phyloP scores from a whole-genome alignment of 2,888 invertebrate genomes.

The Tiphia femorata region DNA sequence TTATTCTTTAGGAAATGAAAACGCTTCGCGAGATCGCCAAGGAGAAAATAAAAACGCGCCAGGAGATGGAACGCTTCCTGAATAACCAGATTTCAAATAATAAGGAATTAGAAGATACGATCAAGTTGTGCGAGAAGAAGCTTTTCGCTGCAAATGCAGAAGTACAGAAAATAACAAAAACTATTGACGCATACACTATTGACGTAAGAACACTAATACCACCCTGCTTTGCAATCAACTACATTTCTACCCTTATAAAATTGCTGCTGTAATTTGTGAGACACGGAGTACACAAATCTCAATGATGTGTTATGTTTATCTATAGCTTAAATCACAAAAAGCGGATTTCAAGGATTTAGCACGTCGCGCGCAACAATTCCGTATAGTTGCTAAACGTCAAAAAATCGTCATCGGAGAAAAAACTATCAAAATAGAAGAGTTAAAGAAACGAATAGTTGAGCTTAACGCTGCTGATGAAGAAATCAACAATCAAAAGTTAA shows the following conservation, averaged over 20 bases:
- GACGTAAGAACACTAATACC: conserved; percentile 70
- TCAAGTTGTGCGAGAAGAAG: conserved; percentile 64
- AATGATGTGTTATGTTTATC: not conserved
- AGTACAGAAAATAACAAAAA: conserved; percentile 58
- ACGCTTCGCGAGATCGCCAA: conserved; percentile 69
- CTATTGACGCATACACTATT: conserved; percentile 65
- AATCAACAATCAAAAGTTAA: conserved; percentile 71
- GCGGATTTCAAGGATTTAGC: conserved; percentile 40
- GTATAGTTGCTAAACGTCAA: conserved; percentile 38
- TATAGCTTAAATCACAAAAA: conserved; percentile 39
- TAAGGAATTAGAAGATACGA: conserved; percentile 68
- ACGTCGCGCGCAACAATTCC: conserved; percentile 35
- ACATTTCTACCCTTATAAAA: not conserved
- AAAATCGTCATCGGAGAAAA: conserved; percentile 38
- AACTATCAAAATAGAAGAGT: conserved; percentile 44
- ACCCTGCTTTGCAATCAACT: too few relatives aligned
- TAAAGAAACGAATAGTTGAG: conserved; percentile 65
- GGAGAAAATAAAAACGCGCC: conserved; percentile 71
- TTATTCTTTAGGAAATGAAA: conserved; percentile 71
- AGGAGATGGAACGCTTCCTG: conserved; percentile 75
- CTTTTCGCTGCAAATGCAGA: conserved; percentile 65
- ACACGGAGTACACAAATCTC: not conserved
- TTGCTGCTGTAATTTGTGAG: not conserved
- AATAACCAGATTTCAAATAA: conserved; percentile 75
- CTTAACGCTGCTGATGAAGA: conserved; percentile 71